Conservation (phyloP, 2,888 invertebrate genomes). For the Heteropelma amictum region DNA sequence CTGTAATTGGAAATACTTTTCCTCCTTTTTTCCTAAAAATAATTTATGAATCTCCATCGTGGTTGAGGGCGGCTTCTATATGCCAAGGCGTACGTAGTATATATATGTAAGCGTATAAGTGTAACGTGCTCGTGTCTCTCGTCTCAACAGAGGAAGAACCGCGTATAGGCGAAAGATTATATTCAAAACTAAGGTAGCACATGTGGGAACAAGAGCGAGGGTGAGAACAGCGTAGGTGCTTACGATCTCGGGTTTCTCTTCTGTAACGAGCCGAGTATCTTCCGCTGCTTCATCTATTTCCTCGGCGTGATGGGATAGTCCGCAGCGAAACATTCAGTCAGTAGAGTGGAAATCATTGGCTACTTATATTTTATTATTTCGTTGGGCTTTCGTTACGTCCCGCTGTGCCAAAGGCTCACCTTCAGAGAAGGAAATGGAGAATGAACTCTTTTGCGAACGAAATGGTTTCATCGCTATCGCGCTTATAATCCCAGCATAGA, state of each 20-base stretch:
- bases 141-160: conserved; percentile 7
- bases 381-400: conserved; percentile 60
- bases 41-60: conserved; percentile 76
- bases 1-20: conserved; percentile 79
- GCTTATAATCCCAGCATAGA: neutral
- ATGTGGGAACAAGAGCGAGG: conserved; percentile 41
- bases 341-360: conserved; percentile 35
- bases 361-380: conserved; percentile 35
- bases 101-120: conserved; percentile 11
- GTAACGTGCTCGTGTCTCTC: conserved; percentile 27
- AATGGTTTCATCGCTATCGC: conserved; percentile 42
- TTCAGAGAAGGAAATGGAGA: conserved; percentile 50
- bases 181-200: conserved; percentile 48
- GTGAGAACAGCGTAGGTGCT: conserved; percentile 32
- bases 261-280: conserved; percentile 44
- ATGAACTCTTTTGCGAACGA: conserved; percentile 45
- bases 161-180: conserved; percentile 3
- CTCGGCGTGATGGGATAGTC: conserved; percentile 8
- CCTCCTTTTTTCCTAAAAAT: conserved; percentile 78
- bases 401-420: conserved; percentile 71
- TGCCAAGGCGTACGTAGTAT: conserved; percentile 19
- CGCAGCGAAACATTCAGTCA: neutral
- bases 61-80: conserved; percentile 56
- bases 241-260: conserved; percentile 11
- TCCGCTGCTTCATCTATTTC: conserved; percentile 43